Percentiles rank a stretch among this genome's conserved stretches.
Evolutionary conservation across 1,140 invertebrate genomes (phyloP).

Genomic region (Battus philenor): DNA sequence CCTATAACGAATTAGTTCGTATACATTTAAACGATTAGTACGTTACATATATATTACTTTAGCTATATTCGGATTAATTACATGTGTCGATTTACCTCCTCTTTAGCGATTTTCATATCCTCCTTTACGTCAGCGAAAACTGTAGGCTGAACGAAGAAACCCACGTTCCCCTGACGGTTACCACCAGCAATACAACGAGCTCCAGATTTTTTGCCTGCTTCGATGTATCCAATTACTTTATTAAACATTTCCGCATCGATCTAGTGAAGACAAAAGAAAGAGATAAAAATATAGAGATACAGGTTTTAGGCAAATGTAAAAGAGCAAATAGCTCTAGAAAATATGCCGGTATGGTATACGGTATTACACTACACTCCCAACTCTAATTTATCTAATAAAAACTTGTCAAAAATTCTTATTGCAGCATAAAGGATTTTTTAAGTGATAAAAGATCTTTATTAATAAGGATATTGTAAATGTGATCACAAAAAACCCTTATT

Average conservation of each 20-base stretch:
- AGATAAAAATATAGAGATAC: not conserved
- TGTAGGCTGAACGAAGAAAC: conserved; percentile 88
- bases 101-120: conserved; percentile 87
- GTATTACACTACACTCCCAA: not conserved
- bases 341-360: too few relatives aligned
- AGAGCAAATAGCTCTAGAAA: not conserved
- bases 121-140: conserved; percentile 88
- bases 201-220: conserved; percentile 83
- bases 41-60: too few relatives aligned
- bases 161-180: conserved; percentile 77
- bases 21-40: too few relatives aligned
- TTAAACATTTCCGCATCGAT: conserved; percentile 82
- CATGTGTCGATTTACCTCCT: conserved; percentile 83
- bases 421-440: too few relatives aligned
- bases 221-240: conserved; percentile 82
- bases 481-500: too few relatives aligned
- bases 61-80: too few relatives aligned
- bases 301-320: not conserved
- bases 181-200: conserved; percentile 85
- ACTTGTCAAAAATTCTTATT: too few relatives aligned
- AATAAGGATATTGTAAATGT: too few relatives aligned
- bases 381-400: too few relatives aligned
- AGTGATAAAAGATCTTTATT: too few relatives aligned
- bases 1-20: too few relatives aligned
- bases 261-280: conserved; percentile 63